These are phyloP conservation scores for Cyanoderma ruficeps DNA, from an alignment of 2,113 vertebrate species.

Conservation along the genomic window DNA sequence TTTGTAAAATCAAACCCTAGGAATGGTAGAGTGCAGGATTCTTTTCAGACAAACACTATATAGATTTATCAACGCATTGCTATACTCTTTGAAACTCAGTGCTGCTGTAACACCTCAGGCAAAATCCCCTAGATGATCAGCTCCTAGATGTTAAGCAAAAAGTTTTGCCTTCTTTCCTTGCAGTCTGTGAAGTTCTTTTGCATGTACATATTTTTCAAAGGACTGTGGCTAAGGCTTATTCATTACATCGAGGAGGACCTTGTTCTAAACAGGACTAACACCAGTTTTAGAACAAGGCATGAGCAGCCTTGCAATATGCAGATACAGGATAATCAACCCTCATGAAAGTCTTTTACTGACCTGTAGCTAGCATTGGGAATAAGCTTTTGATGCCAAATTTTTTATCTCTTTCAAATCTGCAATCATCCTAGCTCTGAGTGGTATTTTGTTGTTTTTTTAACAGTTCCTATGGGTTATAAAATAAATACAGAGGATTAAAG, in stretches of 20 bases:
- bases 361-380: background rate
- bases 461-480: background rate
- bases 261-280: background rate
- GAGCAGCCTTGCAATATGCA: background rate
- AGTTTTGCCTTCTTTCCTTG: background rate
- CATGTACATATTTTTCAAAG: background rate
- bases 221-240: background rate
- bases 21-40: background rate
- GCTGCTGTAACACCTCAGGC: background rate
- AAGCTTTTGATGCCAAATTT: background rate
- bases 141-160: background rate
- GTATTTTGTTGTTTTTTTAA: background rate
- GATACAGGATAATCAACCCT: background rate
- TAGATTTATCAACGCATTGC: background rate
- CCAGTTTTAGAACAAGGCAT: background rate
- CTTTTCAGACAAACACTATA: background rate
- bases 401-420: background rate
- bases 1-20: background rate
- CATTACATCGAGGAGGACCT: background rate
- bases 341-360: background rate
- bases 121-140: background rate
- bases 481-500: conserved; percentile 35
- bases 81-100: background rate
- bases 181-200: background rate
- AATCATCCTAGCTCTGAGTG: background rate